Conservation (phyloP, 2,113 vertebrate genomes). For the Rhea pennata region DNA sequence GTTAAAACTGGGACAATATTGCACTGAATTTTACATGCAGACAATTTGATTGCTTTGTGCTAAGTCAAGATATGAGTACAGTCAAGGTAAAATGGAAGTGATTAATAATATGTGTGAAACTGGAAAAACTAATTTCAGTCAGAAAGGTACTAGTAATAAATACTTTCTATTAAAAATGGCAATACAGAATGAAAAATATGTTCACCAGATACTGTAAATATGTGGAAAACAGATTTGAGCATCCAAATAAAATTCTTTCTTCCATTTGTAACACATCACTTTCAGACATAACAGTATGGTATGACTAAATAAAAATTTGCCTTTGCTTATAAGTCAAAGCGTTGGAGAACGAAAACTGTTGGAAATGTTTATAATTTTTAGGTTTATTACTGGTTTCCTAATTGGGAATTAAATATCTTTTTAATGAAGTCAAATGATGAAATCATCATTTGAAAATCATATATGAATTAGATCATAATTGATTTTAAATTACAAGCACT, state of each 20-base stretch:
- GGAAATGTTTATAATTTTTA: not conserved
- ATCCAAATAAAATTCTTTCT: not conserved
- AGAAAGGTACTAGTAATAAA: not conserved
- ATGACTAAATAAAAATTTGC: not conserved
- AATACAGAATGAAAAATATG: not conserved
- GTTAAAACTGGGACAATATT: not conserved
- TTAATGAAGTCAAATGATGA: not conserved
- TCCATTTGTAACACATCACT: not conserved
- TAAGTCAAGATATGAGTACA: slow-evolving; percentile 6
- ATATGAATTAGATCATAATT: slow-evolving; percentile 45
- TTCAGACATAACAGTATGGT: not conserved
- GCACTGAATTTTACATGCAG: not conserved
- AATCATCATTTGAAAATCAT: slow-evolving; percentile 61
- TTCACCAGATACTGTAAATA: not conserved
- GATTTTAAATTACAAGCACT: slow-evolving; percentile 50
- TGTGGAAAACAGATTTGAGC: not conserved
- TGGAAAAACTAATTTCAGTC: not conserved
- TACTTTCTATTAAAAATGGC: not conserved
- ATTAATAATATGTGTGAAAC: slow-evolving; percentile 28
- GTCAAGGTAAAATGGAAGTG: slow-evolving; percentile 35
- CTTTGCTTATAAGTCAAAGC: not conserved
- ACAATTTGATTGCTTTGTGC: not conserved
- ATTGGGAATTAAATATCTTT: slow-evolving; percentile 36
- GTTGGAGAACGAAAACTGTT: not conserved
- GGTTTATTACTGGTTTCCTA: slow-evolving; percentile 35